Percentiles rank a stretch among this genome's conserved stretches.
Evolutionary conservation across 2,888 invertebrate species (phyloP).

Genomic region (Aplocera efformata): DNA sequence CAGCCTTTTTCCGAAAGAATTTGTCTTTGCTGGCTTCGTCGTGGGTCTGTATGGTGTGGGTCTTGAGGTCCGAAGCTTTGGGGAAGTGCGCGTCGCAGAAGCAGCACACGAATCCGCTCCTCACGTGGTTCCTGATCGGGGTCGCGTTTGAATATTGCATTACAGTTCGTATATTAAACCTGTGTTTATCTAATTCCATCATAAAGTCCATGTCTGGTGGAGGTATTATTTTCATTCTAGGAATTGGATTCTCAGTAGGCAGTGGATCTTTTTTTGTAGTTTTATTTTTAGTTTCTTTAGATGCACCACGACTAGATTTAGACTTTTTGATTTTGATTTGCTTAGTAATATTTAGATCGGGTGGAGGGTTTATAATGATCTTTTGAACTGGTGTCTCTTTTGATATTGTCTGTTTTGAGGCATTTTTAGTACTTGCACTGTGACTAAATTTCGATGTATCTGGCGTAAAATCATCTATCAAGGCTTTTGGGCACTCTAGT

Average conservation of each 20-base stretch:
- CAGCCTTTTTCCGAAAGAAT: slow-evolving; percentile 16
- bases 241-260: neutral
- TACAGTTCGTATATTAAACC: slow-evolving; percentile 14
- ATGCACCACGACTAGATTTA: neutral
- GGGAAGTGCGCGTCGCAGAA: slow-evolving; percentile 31
- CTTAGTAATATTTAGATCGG: slow-evolving; percentile 9
- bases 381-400: neutral
- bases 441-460: neutral
- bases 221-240: slow-evolving; percentile 13
- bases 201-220: slow-evolving; percentile 21
- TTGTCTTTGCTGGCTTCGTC: slow-evolving; percentile 20
- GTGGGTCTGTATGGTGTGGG: slow-evolving; percentile 23
- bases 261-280: slow-evolving; percentile 1
- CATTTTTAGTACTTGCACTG: neutral
- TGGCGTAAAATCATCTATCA: neutral
- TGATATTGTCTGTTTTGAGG: neutral
- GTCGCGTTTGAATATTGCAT: slow-evolving; percentile 46
- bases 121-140: slow-evolving; percentile 31
- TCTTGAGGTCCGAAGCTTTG: slow-evolving; percentile 31
- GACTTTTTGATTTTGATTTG: slow-evolving; percentile 2
- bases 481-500: neutral
- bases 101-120: slow-evolving; percentile 34
- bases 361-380: slow-evolving; percentile 13
- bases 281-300: slow-evolving; percentile 1
- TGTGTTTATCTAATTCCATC: slow-evolving; percentile 19